These are phyloP conservation scores for Ceratina calcarata DNA, from an alignment of 1,140 invertebrate species.

Conservation along the genomic window DNA sequence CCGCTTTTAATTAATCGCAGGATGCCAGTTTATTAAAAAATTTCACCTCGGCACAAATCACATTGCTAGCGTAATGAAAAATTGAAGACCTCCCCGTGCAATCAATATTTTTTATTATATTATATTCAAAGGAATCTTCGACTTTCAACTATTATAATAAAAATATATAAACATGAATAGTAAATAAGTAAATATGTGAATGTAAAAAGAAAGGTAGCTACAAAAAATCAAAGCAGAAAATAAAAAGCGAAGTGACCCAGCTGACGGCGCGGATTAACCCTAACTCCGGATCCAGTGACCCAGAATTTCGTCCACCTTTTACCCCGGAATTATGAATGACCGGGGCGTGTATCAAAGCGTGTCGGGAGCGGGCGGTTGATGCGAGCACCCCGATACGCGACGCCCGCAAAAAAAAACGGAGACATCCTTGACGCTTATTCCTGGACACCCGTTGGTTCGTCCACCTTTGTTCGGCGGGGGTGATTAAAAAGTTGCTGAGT, in stretches of 20 bases:
- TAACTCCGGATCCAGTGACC: slow-evolving; percentile 20
- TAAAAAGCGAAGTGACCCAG: background rate
- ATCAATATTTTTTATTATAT: no score
- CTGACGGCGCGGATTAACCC: background rate
- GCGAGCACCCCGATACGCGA: background rate
- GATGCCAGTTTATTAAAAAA: no score
- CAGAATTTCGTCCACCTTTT: slow-evolving; percentile 10
- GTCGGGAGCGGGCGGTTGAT: background rate
- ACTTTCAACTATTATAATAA: no score
- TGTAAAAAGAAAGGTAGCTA: no score
- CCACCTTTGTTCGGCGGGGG: slow-evolving; percentile 63
- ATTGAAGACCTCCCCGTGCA: no score
- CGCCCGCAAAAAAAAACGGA: background rate
- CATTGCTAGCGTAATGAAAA: no score
- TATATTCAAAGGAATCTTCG: no score
- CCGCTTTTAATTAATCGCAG: no score
- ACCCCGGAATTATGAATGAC: slow-evolving; percentile 13
- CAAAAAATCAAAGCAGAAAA: no score
- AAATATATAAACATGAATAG: no score
- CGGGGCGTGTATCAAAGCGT: slow-evolving; percentile 12
- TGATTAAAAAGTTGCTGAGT: slow-evolving; percentile 71
- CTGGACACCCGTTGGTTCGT: slow-evolving; percentile 54
- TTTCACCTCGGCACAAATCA: no score
- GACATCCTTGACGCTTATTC: slow-evolving; percentile 32
- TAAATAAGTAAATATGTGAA: background rate